Evolutionary conservation across 2,888 invertebrate species (phyloP), one percentile per base, ranked within the genome.

Genomic region (Monopis laevigella): DNA sequence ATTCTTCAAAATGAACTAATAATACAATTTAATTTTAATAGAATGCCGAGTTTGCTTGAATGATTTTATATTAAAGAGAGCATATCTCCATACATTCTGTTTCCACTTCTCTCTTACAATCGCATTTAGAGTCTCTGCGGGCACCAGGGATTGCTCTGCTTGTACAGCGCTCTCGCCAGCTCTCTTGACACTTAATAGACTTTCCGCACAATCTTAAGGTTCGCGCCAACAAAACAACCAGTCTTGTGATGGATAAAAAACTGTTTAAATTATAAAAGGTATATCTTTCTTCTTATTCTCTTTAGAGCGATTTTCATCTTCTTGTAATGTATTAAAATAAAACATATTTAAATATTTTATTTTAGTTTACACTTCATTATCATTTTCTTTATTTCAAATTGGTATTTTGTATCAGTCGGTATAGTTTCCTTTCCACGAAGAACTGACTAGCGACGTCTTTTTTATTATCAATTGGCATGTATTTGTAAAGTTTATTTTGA

Each of bases 241-340:
- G 19, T 24, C 27, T 39, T 13, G 4, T 21, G 29, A 18, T 16
- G 13, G 18, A 13, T 17, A 13, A 13, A 5, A 13, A 6, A 13
- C 17, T 32, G 4, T 32, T 21, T 21, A 3, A 21, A 36, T 24
- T 5, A 14, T n/a, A 14, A 14, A 32, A 32, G 14, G 34, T 32
- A 32, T 19, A 40, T 6, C 16, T 21, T 39, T 14, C 26, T 36
- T 16, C 13, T n/a, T 8, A 36, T 36, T 19, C 11, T 36, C 11
- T 19, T 4, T 19, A 36, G 17, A 36, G 12, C 18, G 40, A 50
- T 46, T 41, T 48, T 36, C 42, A 57, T 56, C 60, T 68, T 71
- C 69, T 72, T 72, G 75, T 73, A 71, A 74, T 74, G 73, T 74
- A 58, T 72, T 72, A 71, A 72, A 72, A 69, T 68, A 59, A 56